These are phyloP conservation scores for Chionis minor DNA, from an alignment of 2,113 vertebrate species.

Conservation along the genomic window DNA sequence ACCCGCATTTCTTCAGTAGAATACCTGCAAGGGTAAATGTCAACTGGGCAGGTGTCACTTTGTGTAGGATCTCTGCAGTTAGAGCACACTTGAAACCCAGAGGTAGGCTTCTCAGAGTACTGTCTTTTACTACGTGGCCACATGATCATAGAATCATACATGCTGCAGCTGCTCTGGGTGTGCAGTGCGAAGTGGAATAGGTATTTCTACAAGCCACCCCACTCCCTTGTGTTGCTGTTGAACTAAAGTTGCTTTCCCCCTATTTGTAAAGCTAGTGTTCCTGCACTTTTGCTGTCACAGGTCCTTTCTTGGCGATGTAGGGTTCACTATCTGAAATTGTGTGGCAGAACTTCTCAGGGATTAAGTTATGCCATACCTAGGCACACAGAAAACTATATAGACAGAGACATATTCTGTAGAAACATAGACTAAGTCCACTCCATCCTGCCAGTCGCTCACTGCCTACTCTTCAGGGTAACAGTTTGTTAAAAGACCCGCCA, in stretches of 20 bases:
- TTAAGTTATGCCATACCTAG: neutral
- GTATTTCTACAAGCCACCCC: neutral
- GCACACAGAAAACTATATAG: neutral
- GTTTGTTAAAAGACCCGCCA: neutral
- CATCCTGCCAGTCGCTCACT: neutral
- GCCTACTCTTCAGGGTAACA: neutral
- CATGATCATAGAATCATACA: neutral
- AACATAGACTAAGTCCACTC: neutral
- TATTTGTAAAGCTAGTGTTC: neutral
- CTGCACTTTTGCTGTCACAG: accelerated
- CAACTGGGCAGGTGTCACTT: neutral
- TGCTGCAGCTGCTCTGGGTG: neutral
- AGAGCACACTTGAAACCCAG: neutral
- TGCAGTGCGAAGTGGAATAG: neutral
- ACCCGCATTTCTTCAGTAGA: neutral
- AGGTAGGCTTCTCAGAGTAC: neutral
- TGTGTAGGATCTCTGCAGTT: neutral
- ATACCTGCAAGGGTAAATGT: neutral
- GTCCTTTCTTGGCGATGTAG: neutral
- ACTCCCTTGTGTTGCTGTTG: neutral
- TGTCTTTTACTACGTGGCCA: neutral
- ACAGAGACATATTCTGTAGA: neutral
- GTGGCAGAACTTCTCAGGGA: neutral
- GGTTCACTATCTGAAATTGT: neutral
- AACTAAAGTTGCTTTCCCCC: neutral